Conservation (phyloP, 2,888 invertebrate genomes). For the Fragum fragum region DNA sequence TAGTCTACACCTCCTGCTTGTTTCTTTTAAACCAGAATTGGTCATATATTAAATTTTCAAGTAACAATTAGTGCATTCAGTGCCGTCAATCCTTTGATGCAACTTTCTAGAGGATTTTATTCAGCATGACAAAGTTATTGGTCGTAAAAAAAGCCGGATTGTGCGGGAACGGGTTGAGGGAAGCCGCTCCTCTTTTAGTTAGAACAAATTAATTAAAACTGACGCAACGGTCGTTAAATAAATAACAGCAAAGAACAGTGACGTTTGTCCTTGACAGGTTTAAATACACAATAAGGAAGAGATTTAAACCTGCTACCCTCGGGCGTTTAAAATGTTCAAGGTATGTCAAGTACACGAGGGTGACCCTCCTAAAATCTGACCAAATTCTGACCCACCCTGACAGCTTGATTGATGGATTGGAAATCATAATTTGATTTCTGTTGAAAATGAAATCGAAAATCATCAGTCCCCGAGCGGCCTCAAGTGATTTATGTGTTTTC, state of each 20-base stretch:
- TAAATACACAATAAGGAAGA: background rate
- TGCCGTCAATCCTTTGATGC: no score
- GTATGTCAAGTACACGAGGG: constrained; percentile 12
- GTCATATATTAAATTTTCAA: no score
- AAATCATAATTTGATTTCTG: constrained; percentile 14
- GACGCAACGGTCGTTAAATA: background rate
- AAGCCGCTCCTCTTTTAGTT: background rate
- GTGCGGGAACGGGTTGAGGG: no score
- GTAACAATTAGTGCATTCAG: no score
- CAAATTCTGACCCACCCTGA: constrained; percentile 13
- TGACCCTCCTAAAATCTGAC: constrained; percentile 12
- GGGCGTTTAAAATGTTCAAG: background rate
- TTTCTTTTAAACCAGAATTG: no score
- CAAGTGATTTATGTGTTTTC: constrained; percentile 7
- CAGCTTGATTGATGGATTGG: constrained; percentile 13
- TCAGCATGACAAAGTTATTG: no score
- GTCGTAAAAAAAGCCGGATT: no score
- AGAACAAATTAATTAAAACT: constrained; percentile 1
- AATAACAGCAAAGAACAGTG: background rate
- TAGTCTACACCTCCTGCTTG: no score
- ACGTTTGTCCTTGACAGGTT: constrained; percentile 4
- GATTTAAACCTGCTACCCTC: background rate
- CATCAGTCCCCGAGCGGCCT: constrained; percentile 3
- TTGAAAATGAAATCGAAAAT: background rate
- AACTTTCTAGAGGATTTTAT: no score